Evolutionary conservation across 1,140 invertebrate species (phyloP).

Genomic region (Coptotermes formosanus): DNA sequence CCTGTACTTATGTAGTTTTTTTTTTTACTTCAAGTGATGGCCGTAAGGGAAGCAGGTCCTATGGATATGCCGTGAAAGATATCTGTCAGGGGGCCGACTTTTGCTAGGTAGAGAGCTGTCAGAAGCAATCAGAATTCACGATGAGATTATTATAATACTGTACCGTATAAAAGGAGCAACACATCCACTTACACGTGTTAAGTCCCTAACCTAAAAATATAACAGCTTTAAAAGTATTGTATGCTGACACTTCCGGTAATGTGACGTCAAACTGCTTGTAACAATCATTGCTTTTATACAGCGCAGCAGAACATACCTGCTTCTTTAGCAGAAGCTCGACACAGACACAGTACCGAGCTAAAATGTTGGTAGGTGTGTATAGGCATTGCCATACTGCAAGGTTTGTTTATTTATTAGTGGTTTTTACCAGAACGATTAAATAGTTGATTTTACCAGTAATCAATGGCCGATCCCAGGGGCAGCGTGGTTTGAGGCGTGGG

Average conservation of each 20-base stretch:
- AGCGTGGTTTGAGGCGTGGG: too few relatives aligned
- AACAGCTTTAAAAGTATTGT: too few relatives aligned
- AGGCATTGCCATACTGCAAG: too few relatives aligned
- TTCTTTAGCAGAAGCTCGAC: background rate
- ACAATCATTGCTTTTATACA: background rate
- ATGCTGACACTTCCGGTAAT: background rate
- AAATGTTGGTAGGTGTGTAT: background rate
- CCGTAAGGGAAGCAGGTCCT: background rate
- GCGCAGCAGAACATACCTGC: background rate
- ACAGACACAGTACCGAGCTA: background rate
- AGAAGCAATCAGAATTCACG: background rate
- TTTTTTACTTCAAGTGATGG: background rate
- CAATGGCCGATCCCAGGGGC: too few relatives aligned
- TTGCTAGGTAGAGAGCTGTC: background rate
- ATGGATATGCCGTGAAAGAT: background rate
- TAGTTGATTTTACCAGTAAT: too few relatives aligned
- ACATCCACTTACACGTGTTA: background rate
- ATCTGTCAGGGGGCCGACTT: background rate
- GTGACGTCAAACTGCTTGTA: background rate
- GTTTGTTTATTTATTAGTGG: too few relatives aligned
- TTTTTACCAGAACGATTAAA: too few relatives aligned
- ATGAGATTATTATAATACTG: background rate
- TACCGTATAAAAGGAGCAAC: background rate
- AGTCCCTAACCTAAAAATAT: too few relatives aligned
- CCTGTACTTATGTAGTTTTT: background rate